Evolutionary conservation across 2,797 vertebrate species (phyloP).

Genomic region (Enteromius paludinosus): DNA sequence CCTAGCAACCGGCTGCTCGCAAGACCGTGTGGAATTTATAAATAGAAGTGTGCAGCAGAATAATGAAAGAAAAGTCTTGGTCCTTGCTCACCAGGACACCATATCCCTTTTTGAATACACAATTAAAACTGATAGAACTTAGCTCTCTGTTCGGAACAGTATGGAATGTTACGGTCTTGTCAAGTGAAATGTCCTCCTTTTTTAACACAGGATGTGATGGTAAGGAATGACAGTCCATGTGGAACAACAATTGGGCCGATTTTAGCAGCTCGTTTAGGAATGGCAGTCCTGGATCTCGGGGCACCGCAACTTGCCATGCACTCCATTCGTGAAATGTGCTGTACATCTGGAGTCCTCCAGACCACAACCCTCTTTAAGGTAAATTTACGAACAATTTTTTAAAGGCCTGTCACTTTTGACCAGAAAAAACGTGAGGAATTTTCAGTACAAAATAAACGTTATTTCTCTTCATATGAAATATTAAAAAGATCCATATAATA

Average conservation of each 20-base stretch:
- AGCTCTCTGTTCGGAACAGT: not conserved
- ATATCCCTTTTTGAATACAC: not conserved
- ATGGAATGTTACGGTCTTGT: not conserved
- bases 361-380: slow-evolving; percentile 91
- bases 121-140: not conserved
- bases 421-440: not conserved
- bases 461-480: not conserved
- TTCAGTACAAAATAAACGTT: not conserved
- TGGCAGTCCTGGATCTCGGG: slow-evolving; percentile 91
- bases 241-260: slow-evolving; percentile 95
- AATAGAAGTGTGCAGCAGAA: slow-evolving; percentile 5
- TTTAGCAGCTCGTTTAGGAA: slow-evolving; percentile 88
- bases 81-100: slow-evolving; percentile 3
- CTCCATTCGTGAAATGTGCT: slow-evolving; percentile 97
- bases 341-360: slow-evolving; percentile 91
- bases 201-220: slow-evolving; percentile 90
- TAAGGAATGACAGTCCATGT: slow-evolving; percentile 91
- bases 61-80: not conserved
- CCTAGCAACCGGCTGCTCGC: slow-evolving; percentile 24
- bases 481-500: not conserved
- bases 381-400: not conserved
- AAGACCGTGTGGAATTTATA: slow-evolving; percentile 2
- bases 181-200: not conserved
- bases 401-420: not conserved
- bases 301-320: slow-evolving; percentile 96